Evolutionary conservation across 2,797 vertebrate species (phyloP).

Genomic region (Gallinago nigripennis): DNA sequence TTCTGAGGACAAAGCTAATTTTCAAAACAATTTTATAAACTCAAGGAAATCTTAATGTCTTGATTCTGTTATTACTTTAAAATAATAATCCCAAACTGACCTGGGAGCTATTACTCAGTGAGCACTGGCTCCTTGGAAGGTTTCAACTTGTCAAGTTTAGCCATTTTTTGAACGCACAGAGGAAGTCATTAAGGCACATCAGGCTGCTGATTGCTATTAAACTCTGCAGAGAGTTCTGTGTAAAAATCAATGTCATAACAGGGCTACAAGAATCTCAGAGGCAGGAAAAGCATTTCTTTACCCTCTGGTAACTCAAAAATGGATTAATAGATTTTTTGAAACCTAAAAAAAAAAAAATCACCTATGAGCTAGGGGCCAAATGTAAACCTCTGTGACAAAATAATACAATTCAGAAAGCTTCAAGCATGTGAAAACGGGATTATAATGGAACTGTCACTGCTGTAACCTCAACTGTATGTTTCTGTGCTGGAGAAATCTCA

Average conservation of each 20-base stretch:
- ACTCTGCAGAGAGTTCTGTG: conserved; percentile 47
- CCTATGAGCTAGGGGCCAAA: neutral
- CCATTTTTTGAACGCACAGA: conserved; percentile 49
- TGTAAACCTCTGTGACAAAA: conserved; percentile 27
- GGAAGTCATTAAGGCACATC: conserved; percentile 68
- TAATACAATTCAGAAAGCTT: conserved; percentile 24
- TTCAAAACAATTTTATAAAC: conserved; percentile 35
- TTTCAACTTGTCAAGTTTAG: conserved; percentile 59
- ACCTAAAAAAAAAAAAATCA: neutral
- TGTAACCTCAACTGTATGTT: neutral
- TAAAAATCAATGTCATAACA: conserved; percentile 60
- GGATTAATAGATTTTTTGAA: conserved; percentile 26
- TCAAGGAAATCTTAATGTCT: conserved; percentile 7
- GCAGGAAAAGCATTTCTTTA: conserved; percentile 40
- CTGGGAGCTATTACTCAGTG: conserved; percentile 54
- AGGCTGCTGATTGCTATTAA: conserved; percentile 66
- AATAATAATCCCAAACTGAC: conserved; percentile 41
- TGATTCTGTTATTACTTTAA: conserved; percentile 38
- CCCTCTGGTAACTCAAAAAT: conserved; percentile 30
- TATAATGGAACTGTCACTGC: conserved; percentile 25
- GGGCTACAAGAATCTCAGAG: conserved; percentile 23
- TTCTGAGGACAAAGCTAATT: conserved; percentile 30
- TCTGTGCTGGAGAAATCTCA: conserved; percentile 20
- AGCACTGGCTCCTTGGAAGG: conserved; percentile 45
- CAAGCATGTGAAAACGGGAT: conserved; percentile 2